A percentile compares a stretch with the other conserved stretches of the same genome.
phyloP scores from a whole-genome alignment of 2,797 vertebrate genomes.

The Chelon auratus region DNA sequence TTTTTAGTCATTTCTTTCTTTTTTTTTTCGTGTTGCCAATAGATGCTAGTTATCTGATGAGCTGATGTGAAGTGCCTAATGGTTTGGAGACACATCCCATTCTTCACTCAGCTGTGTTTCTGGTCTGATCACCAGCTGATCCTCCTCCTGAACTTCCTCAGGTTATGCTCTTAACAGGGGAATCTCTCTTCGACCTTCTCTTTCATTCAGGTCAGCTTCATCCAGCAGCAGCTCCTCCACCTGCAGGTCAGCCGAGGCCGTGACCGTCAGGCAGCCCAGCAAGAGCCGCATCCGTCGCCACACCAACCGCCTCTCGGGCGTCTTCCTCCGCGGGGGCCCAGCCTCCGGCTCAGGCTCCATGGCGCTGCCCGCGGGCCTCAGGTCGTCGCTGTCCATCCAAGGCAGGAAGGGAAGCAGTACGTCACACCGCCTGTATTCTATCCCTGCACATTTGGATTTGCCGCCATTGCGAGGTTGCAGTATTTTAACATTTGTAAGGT shows the following conservation, averaged over 20 bases:
- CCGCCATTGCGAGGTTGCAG: no score
- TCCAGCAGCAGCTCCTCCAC: slow-evolving; percentile 70
- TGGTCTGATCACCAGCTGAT: no score
- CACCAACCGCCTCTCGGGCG: slow-evolving; percentile 84
- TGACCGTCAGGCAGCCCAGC: slow-evolving; percentile 72
- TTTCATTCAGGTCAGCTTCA: slow-evolving; percentile 72
- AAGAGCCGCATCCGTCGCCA: slow-evolving; percentile 82
- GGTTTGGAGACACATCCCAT: no score
- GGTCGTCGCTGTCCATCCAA: slow-evolving; percentile 60
- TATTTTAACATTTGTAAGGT: not conserved
- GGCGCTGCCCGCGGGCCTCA: slow-evolving; percentile 60
- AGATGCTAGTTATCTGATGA: no score
- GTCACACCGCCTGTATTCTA: slow-evolving; percentile 32
- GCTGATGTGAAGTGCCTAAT: no score
- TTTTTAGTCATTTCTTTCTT: not conserved
- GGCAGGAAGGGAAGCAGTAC: slow-evolving; percentile 72
- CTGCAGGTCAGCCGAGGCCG: slow-evolving; percentile 68
- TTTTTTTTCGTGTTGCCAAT: not conserved
- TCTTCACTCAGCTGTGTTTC: no score
- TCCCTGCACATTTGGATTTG: not conserved
- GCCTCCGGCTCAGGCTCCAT: slow-evolving; percentile 57
- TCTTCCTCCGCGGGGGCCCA: slow-evolving; percentile 78
- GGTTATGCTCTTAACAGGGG: no score
- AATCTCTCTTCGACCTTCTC: not conserved
- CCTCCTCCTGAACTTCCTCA: no score